A percentile compares a stretch with the other conserved stretches of the same genome.
These are phyloP conservation scores for Calameuta idolon DNA, from an alignment of 2,888 invertebrate species.

Conservation along the genomic window DNA sequence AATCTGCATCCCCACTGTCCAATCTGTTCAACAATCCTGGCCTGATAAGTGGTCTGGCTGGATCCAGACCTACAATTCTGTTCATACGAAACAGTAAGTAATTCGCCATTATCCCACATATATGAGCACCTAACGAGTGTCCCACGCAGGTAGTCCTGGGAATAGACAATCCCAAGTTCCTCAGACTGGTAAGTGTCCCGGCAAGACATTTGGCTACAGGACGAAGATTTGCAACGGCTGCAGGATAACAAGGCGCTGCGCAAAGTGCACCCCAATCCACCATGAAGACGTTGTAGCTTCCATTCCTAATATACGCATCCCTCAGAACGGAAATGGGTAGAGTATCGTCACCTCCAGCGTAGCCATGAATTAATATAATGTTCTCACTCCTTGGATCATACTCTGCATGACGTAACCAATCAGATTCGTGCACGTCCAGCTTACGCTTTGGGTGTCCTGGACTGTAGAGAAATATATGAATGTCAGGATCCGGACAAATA, in stretches of 20 bases:
- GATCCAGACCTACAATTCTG: conserved; percentile 81
- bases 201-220: conserved; percentile 80
- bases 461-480: conserved; percentile 76
- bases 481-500: conserved; percentile 79
- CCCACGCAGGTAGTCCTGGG: conserved; percentile 80
- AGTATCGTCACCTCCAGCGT: conserved; percentile 81
- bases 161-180: conserved; percentile 76
- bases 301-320: conserved; percentile 81
- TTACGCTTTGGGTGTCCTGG: conserved; percentile 68
- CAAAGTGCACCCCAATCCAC: conserved; percentile 82
- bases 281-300: conserved; percentile 82
- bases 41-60: conserved; percentile 79
- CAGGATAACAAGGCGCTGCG: conserved; percentile 79
- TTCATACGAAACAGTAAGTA: conserved; percentile 79
- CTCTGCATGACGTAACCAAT: conserved; percentile 79
- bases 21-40: conserved; percentile 74
- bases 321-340: conserved; percentile 79
- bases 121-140: conserved; percentile 81
- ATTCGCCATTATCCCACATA: conserved; percentile 81
- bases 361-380: conserved; percentile 80
- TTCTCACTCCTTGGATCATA: conserved; percentile 80
- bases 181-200: conserved; percentile 73
- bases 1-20: conserved; percentile 80
- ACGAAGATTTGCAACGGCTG: conserved; percentile 81
- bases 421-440: conserved; percentile 68